Evolutionary conservation across 2,113 vertebrate species (phyloP).

Genomic region (Machaerirhynchus nigripectus): DNA sequence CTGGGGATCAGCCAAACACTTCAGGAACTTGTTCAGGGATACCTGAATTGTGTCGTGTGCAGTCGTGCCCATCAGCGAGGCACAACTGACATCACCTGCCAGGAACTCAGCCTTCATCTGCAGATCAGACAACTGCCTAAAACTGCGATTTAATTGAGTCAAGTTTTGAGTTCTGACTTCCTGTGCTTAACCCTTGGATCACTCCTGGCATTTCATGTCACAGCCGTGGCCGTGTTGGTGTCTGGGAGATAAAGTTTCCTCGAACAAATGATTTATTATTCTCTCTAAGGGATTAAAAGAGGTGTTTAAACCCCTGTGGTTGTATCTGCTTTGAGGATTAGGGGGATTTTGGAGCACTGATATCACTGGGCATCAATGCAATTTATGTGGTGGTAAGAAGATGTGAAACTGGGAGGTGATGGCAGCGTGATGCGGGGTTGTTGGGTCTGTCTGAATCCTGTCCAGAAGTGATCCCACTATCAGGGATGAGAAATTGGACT

Average conservation of each 20-base stretch:
- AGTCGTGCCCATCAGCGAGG: background rate
- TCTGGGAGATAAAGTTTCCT: background rate
- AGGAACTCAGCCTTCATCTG: constrained; percentile 1
- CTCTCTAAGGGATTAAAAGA: background rate
- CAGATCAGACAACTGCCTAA: background rate
- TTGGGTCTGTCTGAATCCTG: background rate
- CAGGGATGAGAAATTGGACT: background rate
- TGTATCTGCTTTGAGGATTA: background rate
- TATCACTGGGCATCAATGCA: background rate
- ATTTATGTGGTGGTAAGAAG: background rate
- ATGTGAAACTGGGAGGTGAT: background rate
- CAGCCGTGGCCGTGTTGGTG: background rate
- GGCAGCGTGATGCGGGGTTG: accelerated
- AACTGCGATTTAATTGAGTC: background rate
- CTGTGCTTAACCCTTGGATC: background rate
- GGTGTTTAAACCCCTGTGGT: background rate
- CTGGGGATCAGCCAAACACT: background rate
- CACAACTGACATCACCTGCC: background rate
- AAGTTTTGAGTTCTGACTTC: background rate
- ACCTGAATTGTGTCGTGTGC: background rate
- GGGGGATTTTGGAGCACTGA: background rate
- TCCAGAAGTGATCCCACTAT: background rate
- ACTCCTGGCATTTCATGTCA: background rate
- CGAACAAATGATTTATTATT: background rate
- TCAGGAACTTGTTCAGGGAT: background rate